These are phyloP conservation scores for Axis porcinus DNA, from an alignment of 2,113 vertebrate genomes.

Conservation along the genomic window DNA sequence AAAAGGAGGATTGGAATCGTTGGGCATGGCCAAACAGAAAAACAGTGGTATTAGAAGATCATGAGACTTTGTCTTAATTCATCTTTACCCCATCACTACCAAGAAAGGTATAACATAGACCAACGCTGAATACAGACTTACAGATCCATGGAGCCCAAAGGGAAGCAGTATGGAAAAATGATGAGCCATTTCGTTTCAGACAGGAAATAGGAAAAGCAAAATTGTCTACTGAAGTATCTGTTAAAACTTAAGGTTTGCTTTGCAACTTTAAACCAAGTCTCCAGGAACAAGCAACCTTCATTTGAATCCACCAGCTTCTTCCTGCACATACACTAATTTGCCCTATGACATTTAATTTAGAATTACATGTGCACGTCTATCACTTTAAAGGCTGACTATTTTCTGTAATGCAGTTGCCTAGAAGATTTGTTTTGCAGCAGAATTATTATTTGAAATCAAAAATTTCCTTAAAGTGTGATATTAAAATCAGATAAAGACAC, in stretches of 20 bases:
- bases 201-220: not conserved
- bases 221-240: not conserved
- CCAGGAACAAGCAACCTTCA: not conserved
- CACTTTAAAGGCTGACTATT: slow-evolving; percentile 68
- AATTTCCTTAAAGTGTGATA: not conserved
- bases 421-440: slow-evolving; percentile 51
- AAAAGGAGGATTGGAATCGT: not conserved
- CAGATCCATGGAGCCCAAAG: not conserved
- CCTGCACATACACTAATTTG: slow-evolving; percentile 36
- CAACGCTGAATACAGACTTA: not conserved
- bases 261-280: not conserved
- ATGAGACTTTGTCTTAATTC: not conserved
- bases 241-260: not conserved
- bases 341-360: slow-evolving; percentile 65
- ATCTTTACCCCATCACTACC: not conserved
- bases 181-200: not conserved
- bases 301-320: slow-evolving; percentile 30
- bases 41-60: not conserved
- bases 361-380: slow-evolving; percentile 64
- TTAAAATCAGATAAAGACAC: not conserved
- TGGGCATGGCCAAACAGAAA: not conserved
- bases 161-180: not conserved
- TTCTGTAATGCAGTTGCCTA: slow-evolving; percentile 45
- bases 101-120: not conserved
- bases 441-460: slow-evolving; percentile 50